Conservation (phyloP, 2,888 invertebrate genomes). For the Neoscelio sp. region DNA sequence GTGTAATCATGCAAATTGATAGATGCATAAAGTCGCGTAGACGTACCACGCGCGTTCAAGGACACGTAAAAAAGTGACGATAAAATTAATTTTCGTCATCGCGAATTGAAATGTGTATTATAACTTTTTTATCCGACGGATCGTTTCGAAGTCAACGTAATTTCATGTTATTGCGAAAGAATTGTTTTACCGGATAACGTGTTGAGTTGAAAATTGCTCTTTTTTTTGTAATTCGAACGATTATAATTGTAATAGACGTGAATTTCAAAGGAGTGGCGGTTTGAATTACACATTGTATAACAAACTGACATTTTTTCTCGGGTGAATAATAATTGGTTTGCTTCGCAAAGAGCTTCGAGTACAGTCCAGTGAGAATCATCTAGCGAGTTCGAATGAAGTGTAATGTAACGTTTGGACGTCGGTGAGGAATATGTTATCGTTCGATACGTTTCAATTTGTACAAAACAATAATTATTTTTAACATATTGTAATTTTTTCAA, state of each 20-base stretch:
- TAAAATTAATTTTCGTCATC: slow-evolving; percentile 48
- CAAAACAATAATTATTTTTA: no score
- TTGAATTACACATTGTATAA: slow-evolving; percentile 57
- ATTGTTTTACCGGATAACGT: slow-evolving; percentile 28
- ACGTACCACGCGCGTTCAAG: slow-evolving; percentile 11
- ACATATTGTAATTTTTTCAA: no score
- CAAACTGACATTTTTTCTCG: slow-evolving; percentile 39
- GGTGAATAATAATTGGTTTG: slow-evolving; percentile 49
- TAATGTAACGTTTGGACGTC: not conserved
- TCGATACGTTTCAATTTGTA: no score
- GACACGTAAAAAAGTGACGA: slow-evolving; percentile 10
- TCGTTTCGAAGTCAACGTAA: not conserved
- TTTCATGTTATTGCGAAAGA: slow-evolving; percentile 16
- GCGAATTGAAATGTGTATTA: slow-evolving; percentile 4
- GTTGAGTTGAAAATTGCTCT: slow-evolving; percentile 65
- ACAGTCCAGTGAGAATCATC: slow-evolving; percentile 37
- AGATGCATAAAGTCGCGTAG: slow-evolving; percentile 36
- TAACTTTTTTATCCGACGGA: no score
- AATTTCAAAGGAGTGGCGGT: slow-evolving; percentile 52
- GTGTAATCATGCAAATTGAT: slow-evolving; percentile 67
- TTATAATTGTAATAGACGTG: slow-evolving; percentile 57
- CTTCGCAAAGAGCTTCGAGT: slow-evolving; percentile 40
- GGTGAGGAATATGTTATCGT: slow-evolving; percentile 45
- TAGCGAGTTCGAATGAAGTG: slow-evolving; percentile 35
- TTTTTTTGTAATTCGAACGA: slow-evolving; percentile 53